Evolutionary conservation across 2,113 vertebrate species (phyloP).

Genomic region (Narcine bancroftii): DNA sequence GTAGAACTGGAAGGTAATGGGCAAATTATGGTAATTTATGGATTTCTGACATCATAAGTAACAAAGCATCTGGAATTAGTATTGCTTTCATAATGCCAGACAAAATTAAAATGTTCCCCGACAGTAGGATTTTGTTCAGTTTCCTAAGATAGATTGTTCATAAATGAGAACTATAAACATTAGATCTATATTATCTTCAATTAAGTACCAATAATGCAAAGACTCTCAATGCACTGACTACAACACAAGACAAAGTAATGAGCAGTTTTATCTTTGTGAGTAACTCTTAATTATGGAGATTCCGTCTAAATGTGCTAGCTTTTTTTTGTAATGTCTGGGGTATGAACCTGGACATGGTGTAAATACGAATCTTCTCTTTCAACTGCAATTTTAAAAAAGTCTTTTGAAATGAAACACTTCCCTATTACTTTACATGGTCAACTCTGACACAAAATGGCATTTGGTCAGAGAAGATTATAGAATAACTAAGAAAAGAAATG

Average conservation of each 20-base stretch:
- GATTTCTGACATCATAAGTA: neutral
- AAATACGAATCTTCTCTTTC: neutral
- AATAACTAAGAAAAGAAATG: no score
- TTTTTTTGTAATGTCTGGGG: neutral
- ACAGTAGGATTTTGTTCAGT: neutral
- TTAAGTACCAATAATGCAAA: neutral
- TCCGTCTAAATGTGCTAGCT: neutral
- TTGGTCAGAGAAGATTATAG: neutral
- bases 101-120: neutral
- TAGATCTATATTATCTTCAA: neutral
- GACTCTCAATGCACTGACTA: neutral
- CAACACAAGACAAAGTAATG: neutral
- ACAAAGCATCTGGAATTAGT: neutral
- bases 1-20: constrained; percentile 15
- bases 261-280: neutral
- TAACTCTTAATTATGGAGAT: neutral
- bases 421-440: neutral
- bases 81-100: neutral
- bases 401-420: no score
- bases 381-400: neutral
- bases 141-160: neutral
- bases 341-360: neutral
- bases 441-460: neutral
- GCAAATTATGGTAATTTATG: neutral
- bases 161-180: neutral